Percentiles rank a stretch among this genome's conserved stretches.
Evolutionary conservation across 2,113 vertebrate species (phyloP).

Genomic region (Cyprinodon tularosa): DNA sequence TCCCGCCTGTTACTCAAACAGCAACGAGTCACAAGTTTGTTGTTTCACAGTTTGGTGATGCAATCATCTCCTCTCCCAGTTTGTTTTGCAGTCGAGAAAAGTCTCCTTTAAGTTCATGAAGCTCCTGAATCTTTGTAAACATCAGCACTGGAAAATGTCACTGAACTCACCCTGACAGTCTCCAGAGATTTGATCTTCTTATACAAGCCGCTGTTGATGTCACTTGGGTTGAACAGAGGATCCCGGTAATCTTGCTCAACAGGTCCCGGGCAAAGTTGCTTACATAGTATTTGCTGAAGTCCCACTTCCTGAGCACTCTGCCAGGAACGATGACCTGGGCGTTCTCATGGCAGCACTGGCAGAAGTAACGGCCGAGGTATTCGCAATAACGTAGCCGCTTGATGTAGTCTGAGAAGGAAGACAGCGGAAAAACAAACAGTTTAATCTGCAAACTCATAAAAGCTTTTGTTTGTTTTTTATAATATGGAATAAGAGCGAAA

Average conservation of each 20-base stretch:
- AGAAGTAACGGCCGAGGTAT: conserved; percentile 97
- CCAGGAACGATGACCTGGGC: conserved; percentile 89
- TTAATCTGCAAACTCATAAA: too few relatives aligned
- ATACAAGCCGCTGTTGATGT: conserved; percentile 91
- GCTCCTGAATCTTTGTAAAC: neutral
- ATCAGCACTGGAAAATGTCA: neutral
- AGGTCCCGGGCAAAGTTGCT: conserved; percentile 98
- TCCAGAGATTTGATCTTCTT: conserved; percentile 92
- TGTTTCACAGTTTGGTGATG: conserved; percentile 2
- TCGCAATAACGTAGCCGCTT: conserved; percentile 96
- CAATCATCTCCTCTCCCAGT: neutral
- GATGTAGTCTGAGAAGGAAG: conserved; percentile 86
- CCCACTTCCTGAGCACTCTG: conserved; percentile 93
- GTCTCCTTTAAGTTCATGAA: neutral
- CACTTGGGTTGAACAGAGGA: conserved; percentile 92
- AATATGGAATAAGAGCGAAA: too few relatives aligned
- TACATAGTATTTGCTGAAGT: conserved; percentile 94
- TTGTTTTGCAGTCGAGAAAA: neutral
- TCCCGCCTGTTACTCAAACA: neutral
- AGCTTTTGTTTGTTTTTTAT: too few relatives aligned
- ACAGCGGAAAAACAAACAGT: conserved; percentile 1
- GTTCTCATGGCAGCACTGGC: conserved; percentile 98
- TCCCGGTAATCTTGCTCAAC: conserved; percentile 94
- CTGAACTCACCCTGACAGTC: conserved; percentile 84
- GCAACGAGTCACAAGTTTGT: neutral